phyloP scores from a whole-genome alignment of 2,797 vertebrate species.

The Myotis vivesi region DNA sequence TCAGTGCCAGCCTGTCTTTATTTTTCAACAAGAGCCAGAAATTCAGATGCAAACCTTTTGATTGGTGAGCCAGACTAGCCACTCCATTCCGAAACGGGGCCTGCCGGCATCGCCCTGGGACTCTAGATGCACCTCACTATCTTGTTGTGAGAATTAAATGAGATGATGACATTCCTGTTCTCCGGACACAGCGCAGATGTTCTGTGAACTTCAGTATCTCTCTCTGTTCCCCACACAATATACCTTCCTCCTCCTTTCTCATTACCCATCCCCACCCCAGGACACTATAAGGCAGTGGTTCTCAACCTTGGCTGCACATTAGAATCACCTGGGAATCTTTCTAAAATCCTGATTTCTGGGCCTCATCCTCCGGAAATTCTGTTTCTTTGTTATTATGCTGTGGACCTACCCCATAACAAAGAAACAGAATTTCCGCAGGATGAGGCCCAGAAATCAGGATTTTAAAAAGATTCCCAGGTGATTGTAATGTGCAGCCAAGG shows the following conservation, averaged over 20 bases:
- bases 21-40: neutral
- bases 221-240: neutral
- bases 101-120: neutral
- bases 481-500: too few relatives aligned
- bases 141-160: neutral
- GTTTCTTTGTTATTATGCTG: too few relatives aligned
- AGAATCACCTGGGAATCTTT: too few relatives aligned
- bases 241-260: neutral
- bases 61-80: neutral
- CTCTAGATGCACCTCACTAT: neutral
- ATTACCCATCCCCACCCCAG: neutral
- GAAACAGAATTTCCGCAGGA: too few relatives aligned
- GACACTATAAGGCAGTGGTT: neutral
- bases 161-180: neutral
- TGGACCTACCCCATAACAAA: too few relatives aligned
- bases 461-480: too few relatives aligned
- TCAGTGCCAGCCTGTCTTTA: neutral
- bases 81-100: neutral
- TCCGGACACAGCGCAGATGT: neutral
- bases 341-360: too few relatives aligned
- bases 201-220: too few relatives aligned
- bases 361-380: too few relatives aligned
- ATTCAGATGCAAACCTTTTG: neutral
- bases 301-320: too few relatives aligned
- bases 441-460: too few relatives aligned